These are phyloP conservation scores for Pelusios castaneus DNA, from an alignment of 2,113 vertebrate genomes.

Conservation along the genomic window DNA sequence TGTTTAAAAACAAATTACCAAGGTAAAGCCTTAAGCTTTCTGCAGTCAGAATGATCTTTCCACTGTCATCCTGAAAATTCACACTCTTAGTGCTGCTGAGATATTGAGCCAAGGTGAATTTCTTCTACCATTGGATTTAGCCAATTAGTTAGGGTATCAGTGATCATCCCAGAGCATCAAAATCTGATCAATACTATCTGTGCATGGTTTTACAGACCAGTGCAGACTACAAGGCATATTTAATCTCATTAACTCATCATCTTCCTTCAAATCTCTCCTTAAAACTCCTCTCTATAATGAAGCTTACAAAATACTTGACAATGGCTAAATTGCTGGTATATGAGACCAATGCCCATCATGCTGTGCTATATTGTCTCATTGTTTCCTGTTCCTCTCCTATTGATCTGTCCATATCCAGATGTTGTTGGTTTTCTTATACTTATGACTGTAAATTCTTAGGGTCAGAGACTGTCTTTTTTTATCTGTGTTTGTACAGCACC, in stretches of 20 bases:
- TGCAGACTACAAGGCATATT: neutral
- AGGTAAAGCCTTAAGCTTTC: neutral
- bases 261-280: neutral
- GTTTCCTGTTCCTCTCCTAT: neutral
- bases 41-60: neutral
- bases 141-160: neutral
- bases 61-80: neutral
- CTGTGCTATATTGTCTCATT: neutral
- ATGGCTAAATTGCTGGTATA: neutral
- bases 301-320: neutral
- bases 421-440: neutral
- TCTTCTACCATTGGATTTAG: neutral
- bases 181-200: neutral
- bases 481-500: neutral
- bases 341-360: neutral
- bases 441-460: neutral
- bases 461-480: neutral
- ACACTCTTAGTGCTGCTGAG: neutral
- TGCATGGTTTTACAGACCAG: rapidly evolving
- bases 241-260: neutral
- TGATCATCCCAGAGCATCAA: neutral
- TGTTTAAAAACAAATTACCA: neutral
- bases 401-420: neutral
- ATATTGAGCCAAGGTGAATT: constrained; percentile 21
- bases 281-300: neutral